Evolutionary conservation across 2,797 vertebrate genomes (phyloP).

Genomic region (Gymnocypris eckloni): DNA sequence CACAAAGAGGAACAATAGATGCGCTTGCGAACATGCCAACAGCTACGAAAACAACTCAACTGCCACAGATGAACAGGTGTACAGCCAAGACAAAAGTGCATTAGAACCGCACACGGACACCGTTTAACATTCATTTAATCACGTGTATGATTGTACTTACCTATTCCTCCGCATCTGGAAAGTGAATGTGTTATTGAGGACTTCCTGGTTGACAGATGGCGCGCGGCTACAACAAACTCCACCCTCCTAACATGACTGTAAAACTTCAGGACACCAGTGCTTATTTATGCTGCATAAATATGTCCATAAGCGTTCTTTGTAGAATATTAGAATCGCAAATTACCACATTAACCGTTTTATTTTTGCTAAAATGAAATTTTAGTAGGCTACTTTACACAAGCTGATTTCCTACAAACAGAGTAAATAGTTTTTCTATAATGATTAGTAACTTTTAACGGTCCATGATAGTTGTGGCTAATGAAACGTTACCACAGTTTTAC

Average conservation of each 20-base stretch:
- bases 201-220: conserved; percentile 52
- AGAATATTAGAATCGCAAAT: neutral
- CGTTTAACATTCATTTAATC: neutral
- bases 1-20: conserved; percentile 12
- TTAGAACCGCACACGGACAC: neutral
- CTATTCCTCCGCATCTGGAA: conserved; percentile 13
- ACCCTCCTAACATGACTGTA: neutral
- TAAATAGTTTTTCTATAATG: neutral
- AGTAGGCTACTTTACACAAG: too few species aligned
- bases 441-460: neutral
- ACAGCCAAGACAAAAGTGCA: neutral
- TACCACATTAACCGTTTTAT: neutral
- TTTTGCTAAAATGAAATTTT: neutral
- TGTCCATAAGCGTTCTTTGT: neutral
- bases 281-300: neutral
- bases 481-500: neutral
- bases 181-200: conserved; percentile 11
- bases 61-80: neutral
- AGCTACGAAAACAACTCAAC: neutral
- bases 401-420: neutral
- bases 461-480: neutral
- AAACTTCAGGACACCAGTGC: neutral
- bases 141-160: conserved; percentile 37
- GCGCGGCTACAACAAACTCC: conserved; percentile 4
- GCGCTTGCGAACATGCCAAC: neutral